Conservation (phyloP, 2,797 vertebrate species). For the Rhinatrema bivittatum region DNA sequence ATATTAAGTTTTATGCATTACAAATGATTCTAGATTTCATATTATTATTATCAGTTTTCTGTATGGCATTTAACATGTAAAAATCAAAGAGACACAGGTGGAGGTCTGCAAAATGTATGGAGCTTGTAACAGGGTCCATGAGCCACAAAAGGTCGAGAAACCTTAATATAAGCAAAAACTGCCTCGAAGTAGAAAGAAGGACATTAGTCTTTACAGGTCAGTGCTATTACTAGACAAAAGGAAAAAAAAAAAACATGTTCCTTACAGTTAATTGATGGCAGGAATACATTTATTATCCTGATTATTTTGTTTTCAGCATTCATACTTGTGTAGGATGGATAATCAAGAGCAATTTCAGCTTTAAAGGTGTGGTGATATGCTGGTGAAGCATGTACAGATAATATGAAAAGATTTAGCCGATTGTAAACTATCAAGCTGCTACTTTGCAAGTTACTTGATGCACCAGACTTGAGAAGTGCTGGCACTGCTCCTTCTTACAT, state of each 20-base stretch:
- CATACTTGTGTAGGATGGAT: neutral
- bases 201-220: neutral
- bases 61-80: too few relatives aligned
- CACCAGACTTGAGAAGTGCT: slow-evolving; percentile 14
- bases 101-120: too few relatives aligned
- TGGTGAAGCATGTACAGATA: slow-evolving; percentile 1
- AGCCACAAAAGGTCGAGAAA: too few relatives aligned
- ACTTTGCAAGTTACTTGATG: slow-evolving; percentile 14
- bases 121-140: too few relatives aligned
- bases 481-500: neutral
- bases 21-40: too few relatives aligned
- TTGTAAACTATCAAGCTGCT: slow-evolving; percentile 7
- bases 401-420: neutral
- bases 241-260: neutral
- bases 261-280: neutral
- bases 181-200: neutral
- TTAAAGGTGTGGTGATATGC: slow-evolving; percentile 1
- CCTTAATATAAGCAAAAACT: neutral
- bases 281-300: neutral
- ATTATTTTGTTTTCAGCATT: neutral
- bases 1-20: too few relatives aligned
- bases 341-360: slow-evolving; percentile 6
- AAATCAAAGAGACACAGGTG: too few relatives aligned
- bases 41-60: too few relatives aligned
- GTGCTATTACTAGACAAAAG: neutral